Conservation (phyloP, 2,113 vertebrate species). For the Pseudopodoces humilis region DNA sequence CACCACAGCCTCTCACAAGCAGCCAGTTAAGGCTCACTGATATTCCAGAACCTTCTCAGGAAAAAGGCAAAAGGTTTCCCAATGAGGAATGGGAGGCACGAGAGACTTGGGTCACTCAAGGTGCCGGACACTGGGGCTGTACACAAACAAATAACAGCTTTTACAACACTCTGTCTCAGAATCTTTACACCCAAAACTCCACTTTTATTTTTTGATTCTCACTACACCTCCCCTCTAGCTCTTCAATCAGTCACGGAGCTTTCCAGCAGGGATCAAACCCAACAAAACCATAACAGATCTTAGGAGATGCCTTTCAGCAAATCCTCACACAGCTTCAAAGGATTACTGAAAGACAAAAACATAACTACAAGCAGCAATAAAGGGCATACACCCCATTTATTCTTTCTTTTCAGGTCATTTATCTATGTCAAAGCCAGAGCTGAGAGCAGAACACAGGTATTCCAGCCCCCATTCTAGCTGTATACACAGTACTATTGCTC, state of each 20-base stretch:
- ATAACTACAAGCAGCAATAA: not conserved
- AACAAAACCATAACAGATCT: not conserved
- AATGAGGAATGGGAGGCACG: fast-evolving
- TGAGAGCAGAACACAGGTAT: not conserved
- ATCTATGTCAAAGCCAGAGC: not conserved
- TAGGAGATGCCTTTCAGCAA: not conserved
- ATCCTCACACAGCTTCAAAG: not conserved
- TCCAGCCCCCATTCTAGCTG: not conserved
- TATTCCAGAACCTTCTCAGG: not conserved
- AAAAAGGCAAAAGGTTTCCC: not conserved
- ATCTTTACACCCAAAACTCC: not conserved
- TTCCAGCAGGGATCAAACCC: not conserved
- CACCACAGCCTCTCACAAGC: not conserved
- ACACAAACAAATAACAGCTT: not conserved
- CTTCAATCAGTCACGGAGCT: not conserved
- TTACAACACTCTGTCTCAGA: not conserved
- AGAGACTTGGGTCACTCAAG: not conserved
- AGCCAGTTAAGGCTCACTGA: not conserved
- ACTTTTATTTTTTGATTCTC: not conserved
- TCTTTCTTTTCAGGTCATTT: not conserved
- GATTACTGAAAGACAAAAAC: not conserved
- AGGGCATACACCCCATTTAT: not conserved
- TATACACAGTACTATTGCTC: not conserved
- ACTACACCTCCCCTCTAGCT: not conserved
- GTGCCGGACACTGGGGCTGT: not conserved